Evolutionary conservation across 2,888 invertebrate genomes (phyloP), one percentile per base, ranked within the genome.

Genomic region (Micropterix aruncella): DNA sequence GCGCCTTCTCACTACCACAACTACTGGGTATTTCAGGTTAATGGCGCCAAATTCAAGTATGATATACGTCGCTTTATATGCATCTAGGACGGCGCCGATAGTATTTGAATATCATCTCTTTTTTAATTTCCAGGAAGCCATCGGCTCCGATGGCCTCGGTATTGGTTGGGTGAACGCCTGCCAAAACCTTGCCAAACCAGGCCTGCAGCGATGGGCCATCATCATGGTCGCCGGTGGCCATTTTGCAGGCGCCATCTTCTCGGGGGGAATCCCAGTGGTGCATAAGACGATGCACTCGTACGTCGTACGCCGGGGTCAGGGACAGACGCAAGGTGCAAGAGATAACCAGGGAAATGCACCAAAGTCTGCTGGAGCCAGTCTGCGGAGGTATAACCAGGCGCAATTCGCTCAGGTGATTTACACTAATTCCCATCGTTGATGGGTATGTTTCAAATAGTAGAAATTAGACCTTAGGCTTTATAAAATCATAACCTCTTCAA

Each of bases 241-340:
- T 60, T 86, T 86, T 65, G 67, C 67, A 1, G 68, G 66, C 2
- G 66, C 63, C 5, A 58, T 69, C 27, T 67, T 69, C 49, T 55
- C 61, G 2, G 67, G 65, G 55, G 47, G 70, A 62, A 55, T 65
- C 65, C 45, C 63, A 70, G 54, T 67, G 61, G 52, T 66, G 2
- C 90, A 91, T 56, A 91, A 91, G 64, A 89, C 90, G 1, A 80
- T 87, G 54, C 90, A 90, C 59, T 80, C 83, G 41, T 93, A 92
- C 57, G 87, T 87, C 4, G 82, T 87, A 1, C 65, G 91, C 37
- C 79, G 87, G 0, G 88, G 88, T 36, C 88, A 91, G 60, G 91
- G 91, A 0, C 80, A 84, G 37, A 70, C 82, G 0, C 91, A 92
- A 61, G 70, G 72, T 7, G 64, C 74, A 0, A 66, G 78, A 39